phyloP scores from a whole-genome alignment of 2,888 invertebrate genomes.

The Herminia tarsipennalis region DNA sequence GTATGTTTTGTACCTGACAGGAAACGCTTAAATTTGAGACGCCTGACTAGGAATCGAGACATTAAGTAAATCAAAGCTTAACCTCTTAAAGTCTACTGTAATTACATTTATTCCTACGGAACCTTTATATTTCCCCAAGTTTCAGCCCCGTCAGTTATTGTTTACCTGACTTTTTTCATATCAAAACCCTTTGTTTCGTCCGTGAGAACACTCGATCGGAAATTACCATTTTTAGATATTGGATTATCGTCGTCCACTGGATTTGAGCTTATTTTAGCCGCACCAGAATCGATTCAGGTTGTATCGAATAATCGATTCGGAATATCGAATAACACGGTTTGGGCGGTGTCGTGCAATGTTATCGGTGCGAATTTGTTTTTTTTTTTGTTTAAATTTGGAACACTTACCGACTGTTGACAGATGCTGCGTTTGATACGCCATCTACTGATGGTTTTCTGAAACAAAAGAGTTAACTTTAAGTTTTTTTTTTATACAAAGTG shows the following conservation, averaged over 20 bases:
- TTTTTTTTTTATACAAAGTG: too few species aligned
- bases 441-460: constrained; percentile 95
- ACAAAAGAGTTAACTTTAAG: constrained; percentile 66
- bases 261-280: constrained; percentile 65
- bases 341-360: constrained; percentile 54
- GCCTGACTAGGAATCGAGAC: too few species aligned
- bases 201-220: constrained; percentile 77
- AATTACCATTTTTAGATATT: constrained; percentile 84
- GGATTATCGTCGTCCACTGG: constrained; percentile 68
- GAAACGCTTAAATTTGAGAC: too few species aligned
- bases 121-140: constrained; percentile 12
- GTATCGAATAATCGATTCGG: constrained; percentile 58
- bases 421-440: constrained; percentile 93
- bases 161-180: constrained; percentile 68
- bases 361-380: constrained; percentile 31
- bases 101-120: constrained; percentile 19
- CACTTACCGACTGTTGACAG: constrained; percentile 94
- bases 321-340: constrained; percentile 65
- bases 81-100: too few species aligned
- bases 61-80: too few species aligned
- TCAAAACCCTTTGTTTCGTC: constrained; percentile 74
- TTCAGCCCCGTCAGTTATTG: constrained; percentile 43
- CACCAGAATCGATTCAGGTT: constrained; percentile 60
- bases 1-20: too few species aligned
- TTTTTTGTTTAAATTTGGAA: constrained; percentile 50